phyloP scores from a whole-genome alignment of 2,113 vertebrate species.

The Phylloscopus whistleri region DNA sequence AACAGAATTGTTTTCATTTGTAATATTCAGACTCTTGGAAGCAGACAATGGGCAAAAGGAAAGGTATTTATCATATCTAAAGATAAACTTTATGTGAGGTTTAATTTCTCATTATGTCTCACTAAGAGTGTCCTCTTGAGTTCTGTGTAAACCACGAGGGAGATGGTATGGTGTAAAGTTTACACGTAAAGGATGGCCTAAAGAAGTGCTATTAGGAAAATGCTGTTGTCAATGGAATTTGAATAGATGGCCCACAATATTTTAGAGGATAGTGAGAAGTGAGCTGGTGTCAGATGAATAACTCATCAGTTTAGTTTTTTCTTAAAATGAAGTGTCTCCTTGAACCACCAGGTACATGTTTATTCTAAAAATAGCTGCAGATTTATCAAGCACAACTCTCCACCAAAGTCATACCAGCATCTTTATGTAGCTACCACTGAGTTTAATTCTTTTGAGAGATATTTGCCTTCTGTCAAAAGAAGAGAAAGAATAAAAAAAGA shows the following conservation, averaged over 20 bases:
- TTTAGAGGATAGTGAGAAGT: neutral
- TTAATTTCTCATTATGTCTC: neutral
- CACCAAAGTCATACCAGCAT: neutral
- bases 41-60: neutral
- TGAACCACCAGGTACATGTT: neutral
- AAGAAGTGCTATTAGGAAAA: neutral
- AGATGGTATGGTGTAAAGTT: neutral
- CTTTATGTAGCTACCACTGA: neutral
- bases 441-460: neutral
- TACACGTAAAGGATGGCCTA: neutral
- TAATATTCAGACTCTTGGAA: neutral
- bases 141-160: neutral
- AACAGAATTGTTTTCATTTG: neutral
- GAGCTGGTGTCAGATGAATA: neutral
- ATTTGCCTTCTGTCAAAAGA: neutral
- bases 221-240: neutral
- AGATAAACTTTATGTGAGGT: neutral
- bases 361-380: neutral
- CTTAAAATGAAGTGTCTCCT: neutral
- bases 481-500: neutral
- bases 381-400: neutral
- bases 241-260: neutral
- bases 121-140: neutral
- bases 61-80: neutral
- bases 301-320: neutral